Evolutionary conservation across 2,888 invertebrate genomes (phyloP), one percentile per base, ranked within the genome.

Genomic region (Girardia tigrina): DNA sequence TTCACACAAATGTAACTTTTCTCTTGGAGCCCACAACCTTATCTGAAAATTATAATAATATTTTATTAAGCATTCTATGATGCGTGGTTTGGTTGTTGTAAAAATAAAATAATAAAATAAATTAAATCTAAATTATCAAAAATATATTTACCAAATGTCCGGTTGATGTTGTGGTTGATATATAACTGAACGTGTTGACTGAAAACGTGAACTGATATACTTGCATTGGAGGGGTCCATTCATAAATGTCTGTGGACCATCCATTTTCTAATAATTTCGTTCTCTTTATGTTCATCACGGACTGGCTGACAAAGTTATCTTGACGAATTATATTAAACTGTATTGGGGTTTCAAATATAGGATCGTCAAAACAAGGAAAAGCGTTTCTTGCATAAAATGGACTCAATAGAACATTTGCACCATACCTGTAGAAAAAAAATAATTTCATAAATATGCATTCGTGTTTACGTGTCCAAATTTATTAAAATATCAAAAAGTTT

Each of bases 341-440:
- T 20, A 56, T 56, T 56, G 4, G 20, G n/a, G 8, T 56, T 56
- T 56, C 56, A 56, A 56, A 56, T 56, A 12, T n/a, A 4, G 56
- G 56, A 56, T 56, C 56, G n/a, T 56, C 56, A 16, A 56, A 56
- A 56, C 56, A 56, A 4, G 56, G 56, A 16, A 56, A 56, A 4
- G 23, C 56, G 23, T 56, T 56, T 56, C n/a, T 56, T 2, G 56
- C 56, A 56, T 56, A 56, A 56, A 56, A 56, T 56, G 56, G 56
- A 56, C 56, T 56, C 2, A 56, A 23, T 23, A 56, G n/a, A 56
- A 56, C 56, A n/a, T 56, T 56, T 56, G 56, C 56, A 56, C 56
- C 56, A 56, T 56, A 56, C 23, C 56, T 56, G 23, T 8, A 36
- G 16, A 36, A 36, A 12, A 16, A 36, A 36, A 12, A 12, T 36